These are phyloP conservation scores for Drosophila affinis DNA, from an alignment of 2,888 invertebrate genomes.

Conservation along the genomic window DNA sequence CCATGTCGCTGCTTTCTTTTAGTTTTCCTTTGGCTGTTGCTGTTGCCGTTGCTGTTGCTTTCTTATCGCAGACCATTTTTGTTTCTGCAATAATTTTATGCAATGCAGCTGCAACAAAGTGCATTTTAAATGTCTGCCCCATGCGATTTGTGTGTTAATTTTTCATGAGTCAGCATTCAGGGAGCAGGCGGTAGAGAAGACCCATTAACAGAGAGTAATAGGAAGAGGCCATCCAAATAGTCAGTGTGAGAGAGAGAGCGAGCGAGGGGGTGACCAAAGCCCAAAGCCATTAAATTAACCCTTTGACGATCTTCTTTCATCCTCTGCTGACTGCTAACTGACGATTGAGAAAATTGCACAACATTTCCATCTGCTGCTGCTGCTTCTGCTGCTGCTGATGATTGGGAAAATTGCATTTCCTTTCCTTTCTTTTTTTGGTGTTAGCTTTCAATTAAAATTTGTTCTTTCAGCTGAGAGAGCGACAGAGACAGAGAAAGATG, in stretches of 20 bases:
- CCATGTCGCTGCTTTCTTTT: neutral
- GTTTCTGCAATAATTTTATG: conserved; percentile 48
- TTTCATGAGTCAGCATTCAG: conserved; percentile 46
- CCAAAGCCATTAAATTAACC: conserved; percentile 29
- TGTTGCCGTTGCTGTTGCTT: neutral
- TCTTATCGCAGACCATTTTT: conserved; percentile 46
- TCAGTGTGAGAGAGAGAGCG: neutral
- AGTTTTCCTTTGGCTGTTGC: neutral
- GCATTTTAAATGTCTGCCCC: conserved; percentile 66
- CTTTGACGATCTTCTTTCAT: conserved; percentile 18
- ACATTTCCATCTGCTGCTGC: neutral
- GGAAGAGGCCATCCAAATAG: neutral
- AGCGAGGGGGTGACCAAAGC: conserved; percentile 2
- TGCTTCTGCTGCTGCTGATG: neutral
- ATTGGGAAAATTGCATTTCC: conserved; percentile 12
- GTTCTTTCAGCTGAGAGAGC: conserved; percentile 1
- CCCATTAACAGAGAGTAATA: conserved; percentile 8
- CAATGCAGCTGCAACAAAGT: conserved; percentile 57
- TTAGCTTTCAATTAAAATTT: conserved; percentile 39
- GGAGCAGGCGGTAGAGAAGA: conserved; percentile 3
- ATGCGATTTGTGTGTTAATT: conserved; percentile 59
- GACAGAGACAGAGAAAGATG: neutral
- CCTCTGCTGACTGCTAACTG: neutral
- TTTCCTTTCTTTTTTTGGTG: conserved; percentile 14
- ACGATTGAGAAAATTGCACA: conserved; percentile 15